Percentiles rank a stretch among this genome's conserved stretches.
Conservation (phyloP, 2,113 vertebrate genomes). For the Thunnus thynnus region DNA sequence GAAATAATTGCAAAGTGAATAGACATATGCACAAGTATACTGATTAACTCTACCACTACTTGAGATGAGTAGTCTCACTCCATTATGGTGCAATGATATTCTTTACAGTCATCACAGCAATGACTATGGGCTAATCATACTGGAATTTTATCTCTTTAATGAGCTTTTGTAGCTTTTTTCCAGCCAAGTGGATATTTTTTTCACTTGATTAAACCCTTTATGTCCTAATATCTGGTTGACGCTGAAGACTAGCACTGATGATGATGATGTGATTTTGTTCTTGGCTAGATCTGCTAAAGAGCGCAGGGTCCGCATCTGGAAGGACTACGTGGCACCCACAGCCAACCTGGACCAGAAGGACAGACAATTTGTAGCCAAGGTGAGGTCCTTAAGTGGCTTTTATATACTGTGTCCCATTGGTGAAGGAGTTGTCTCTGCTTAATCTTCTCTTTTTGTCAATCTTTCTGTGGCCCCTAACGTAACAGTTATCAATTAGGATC, state of each 20-base stretch:
- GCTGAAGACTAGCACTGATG: background rate
- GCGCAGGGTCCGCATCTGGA: slow-evolving; percentile 95
- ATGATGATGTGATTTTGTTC: slow-evolving; percentile 31
- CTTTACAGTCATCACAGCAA: background rate
- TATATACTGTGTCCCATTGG: background rate
- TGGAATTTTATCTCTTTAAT: slow-evolving; percentile 21
- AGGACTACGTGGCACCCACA: slow-evolving; percentile 97
- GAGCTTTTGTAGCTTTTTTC: slow-evolving; percentile 26
- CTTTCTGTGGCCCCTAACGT: background rate
- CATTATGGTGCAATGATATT: background rate
- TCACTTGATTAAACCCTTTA: slow-evolving; percentile 22
- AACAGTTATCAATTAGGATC: slow-evolving; percentile 14
- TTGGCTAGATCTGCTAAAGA: slow-evolving; percentile 93
- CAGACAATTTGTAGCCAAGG: slow-evolving; percentile 98
- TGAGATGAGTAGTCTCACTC: background rate
- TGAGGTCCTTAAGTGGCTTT: slow-evolving; percentile 73
- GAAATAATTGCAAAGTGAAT: background rate
- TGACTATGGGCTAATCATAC: slow-evolving; percentile 2
- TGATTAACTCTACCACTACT: background rate
- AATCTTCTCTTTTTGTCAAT: background rate
- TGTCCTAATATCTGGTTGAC: slow-evolving; percentile 14
- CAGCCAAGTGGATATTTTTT: slow-evolving; percentile 19
- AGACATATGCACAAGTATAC: background rate
- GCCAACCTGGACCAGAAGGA: slow-evolving; percentile 98
- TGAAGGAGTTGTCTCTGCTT: background rate